phyloP scores from a whole-genome alignment of 1,140 invertebrate species.

The Procambarus clarkii region DNA sequence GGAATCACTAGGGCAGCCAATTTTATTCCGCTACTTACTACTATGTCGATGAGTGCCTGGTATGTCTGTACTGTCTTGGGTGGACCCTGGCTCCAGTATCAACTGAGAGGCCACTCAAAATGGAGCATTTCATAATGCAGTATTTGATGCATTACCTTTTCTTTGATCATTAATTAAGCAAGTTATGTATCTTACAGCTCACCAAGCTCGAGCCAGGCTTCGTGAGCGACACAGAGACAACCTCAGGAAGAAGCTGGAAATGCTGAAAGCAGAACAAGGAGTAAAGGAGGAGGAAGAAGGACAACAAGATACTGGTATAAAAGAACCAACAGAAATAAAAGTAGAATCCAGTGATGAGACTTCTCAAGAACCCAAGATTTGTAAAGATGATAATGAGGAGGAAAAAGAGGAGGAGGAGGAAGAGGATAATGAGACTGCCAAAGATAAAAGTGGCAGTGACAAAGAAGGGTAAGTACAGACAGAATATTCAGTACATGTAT shows the following conservation, averaged over 20 bases:
- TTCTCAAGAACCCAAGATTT: background rate
- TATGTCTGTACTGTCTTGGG: no score
- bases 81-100: no score
- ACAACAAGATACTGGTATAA: background rate
- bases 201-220: slow-evolving; percentile 28
- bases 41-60: no score
- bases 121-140: no score
- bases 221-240: slow-evolving; percentile 50
- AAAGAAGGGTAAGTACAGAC: background rate
- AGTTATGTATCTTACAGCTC: background rate
- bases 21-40: no score
- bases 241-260: slow-evolving; percentile 44
- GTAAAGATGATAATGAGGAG: slow-evolving; percentile 2
- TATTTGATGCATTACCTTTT: no score
- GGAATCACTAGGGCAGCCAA: no score
- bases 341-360: background rate
- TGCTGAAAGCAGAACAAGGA: slow-evolving; percentile 43
- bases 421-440: background rate
- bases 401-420: background rate
- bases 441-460: background rate
- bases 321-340: background rate
- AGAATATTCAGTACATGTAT: no score
- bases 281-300: slow-evolving; percentile 41
- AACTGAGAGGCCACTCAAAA: no score
- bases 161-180: no score